A percentile compares a stretch with the other conserved stretches of the same genome.
phyloP scores from a whole-genome alignment of 2,797 vertebrate species.

The Enteromius viviparus region DNA sequence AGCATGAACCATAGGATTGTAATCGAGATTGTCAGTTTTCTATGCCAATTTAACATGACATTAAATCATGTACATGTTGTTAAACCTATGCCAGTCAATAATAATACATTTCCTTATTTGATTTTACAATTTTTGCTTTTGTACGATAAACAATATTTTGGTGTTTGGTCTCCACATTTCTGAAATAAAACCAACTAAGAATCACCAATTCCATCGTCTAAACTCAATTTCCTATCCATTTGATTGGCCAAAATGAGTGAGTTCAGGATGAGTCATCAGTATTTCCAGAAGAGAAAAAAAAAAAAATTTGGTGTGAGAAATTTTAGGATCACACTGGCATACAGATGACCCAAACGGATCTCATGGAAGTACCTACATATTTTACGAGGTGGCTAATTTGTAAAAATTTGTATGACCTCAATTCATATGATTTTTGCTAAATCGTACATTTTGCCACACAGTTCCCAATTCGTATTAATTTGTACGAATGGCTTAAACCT shows the following conservation, averaged over 20 bases:
- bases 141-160: background rate
- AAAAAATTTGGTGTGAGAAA: background rate
- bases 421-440: too few species aligned
- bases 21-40: background rate
- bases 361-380: too few species aligned
- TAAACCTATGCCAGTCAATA: background rate
- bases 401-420: too few species aligned
- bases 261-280: background rate
- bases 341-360: background rate
- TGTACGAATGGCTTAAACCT: too few species aligned
- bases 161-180: background rate
- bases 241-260: background rate
- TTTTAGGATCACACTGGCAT: background rate
- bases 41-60: background rate
- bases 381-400: too few species aligned
- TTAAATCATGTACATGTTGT: background rate
- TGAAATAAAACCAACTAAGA: background rate
- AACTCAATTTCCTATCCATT: background rate
- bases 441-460: too few species aligned
- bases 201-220: background rate
- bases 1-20: background rate
- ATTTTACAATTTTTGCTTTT: background rate
- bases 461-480: too few species aligned
- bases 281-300: background rate
- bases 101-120: background rate